Conservation (phyloP, 2,113 vertebrate genomes). For the Catharus bicknelli region DNA sequence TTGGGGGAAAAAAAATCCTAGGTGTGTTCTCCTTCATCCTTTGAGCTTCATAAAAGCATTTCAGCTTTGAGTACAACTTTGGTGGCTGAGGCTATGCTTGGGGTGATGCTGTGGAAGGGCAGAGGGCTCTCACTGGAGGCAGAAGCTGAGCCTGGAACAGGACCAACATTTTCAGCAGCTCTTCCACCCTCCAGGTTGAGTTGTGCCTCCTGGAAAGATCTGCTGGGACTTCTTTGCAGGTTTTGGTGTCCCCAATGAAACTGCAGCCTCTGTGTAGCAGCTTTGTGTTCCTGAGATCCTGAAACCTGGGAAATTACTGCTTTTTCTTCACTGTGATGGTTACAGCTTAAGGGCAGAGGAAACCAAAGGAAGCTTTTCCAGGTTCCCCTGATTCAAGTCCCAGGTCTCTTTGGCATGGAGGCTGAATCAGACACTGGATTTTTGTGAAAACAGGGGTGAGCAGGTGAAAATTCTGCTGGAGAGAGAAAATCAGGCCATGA, state of each 20-base stretch:
- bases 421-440: not conserved
- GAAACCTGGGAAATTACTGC: not conserved
- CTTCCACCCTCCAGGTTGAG: not conserved
- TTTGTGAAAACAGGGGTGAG: not conserved
- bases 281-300: not conserved
- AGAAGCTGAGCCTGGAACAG: not conserved
- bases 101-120: not conserved
- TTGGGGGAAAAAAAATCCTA: rapidly evolving
- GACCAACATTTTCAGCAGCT: not conserved
- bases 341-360: not conserved
- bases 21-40: not conserved
- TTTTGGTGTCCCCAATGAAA: not conserved
- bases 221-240: not conserved
- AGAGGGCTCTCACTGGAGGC: not conserved
- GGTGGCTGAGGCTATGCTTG: not conserved
- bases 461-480: not conserved
- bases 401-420: not conserved
- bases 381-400: not conserved
- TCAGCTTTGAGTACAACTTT: not conserved
- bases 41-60: not conserved
- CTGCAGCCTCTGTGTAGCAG: rapidly evolving
- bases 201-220: not conserved
- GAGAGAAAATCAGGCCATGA: not conserved
- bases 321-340: not conserved
- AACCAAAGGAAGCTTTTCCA: not conserved